phyloP scores from a whole-genome alignment of 2,888 invertebrate genomes.

The Ceriagrion tenellum region DNA sequence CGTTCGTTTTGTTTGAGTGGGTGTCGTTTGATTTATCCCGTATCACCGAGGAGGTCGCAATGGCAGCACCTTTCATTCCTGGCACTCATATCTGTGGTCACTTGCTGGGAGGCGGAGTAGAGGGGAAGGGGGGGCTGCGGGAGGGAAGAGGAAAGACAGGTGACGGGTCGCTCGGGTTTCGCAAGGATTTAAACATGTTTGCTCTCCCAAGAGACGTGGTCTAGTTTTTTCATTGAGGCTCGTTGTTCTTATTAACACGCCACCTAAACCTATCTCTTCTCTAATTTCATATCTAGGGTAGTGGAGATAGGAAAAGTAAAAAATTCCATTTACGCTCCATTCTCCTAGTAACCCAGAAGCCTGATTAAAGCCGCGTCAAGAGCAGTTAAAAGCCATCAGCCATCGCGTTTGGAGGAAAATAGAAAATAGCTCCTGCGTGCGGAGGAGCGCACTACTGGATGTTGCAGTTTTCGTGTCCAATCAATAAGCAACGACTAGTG shows the following conservation, averaged over 20 bases:
- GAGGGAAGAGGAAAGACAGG: not conserved
- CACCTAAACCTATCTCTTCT: not conserved
- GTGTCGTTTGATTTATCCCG: not conserved
- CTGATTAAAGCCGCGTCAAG: not conserved
- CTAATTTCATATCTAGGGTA: not conserved
- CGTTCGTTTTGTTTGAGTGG: not conserved
- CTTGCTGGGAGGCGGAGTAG: not conserved
- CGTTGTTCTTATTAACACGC: not conserved
- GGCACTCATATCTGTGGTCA: not conserved
- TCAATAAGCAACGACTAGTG: not conserved
- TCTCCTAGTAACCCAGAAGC: not conserved
- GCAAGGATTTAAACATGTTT: not conserved
- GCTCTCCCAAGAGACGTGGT: not conserved
- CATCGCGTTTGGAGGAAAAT: not conserved
- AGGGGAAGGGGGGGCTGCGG: too few species aligned
- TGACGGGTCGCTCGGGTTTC: too few species aligned
- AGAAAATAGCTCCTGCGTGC: not conserved
- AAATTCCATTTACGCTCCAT: not conserved
- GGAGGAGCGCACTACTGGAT: not conserved
- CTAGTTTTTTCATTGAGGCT: not conserved
- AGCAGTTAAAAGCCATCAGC: conserved; percentile 2
- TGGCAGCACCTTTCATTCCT: not conserved
- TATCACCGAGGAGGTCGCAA: not conserved
- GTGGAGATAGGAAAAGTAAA: not conserved
- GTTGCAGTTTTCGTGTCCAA: conserved; percentile 11